Evolutionary conservation across 64 coral and sea anemone species (phyloP).

Genomic region (Orbicella faveolata): DNA sequence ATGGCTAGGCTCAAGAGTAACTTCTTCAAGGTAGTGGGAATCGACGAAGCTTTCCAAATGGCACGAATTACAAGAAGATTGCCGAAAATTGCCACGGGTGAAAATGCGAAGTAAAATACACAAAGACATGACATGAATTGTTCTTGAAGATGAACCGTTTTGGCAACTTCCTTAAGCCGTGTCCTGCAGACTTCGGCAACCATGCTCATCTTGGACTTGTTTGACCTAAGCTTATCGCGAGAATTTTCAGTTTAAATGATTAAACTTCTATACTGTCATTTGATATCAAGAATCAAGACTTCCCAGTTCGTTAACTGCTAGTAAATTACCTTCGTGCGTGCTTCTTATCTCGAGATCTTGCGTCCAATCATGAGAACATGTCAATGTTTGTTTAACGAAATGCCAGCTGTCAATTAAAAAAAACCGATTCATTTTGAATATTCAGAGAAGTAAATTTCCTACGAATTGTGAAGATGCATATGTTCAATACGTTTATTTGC

Average conservation of each 20-base stretch:
- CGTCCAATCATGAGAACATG: no score
- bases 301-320: no score
- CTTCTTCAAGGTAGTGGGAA: not conserved
- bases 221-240: not conserved
- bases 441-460: no score
- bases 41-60: not conserved
- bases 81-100: not conserved
- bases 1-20: conserved; percentile 36
- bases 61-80: conserved; percentile 30
- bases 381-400: no score
- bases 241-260: not conserved
- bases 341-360: no score
- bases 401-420: no score
- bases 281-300: not conserved
- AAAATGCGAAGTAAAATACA: conserved; percentile 15
- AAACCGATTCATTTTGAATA: no score
- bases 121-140: not conserved
- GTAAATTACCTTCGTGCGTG: no score
- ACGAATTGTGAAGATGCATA: no score
- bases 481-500: no score
- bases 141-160: not conserved
- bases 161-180: not conserved
- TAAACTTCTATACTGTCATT: not conserved
- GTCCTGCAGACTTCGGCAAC: not conserved
- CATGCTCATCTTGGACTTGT: not conserved